Evolutionary conservation across 1,140 invertebrate species (phyloP).

Genomic region (Chironomus striatipennis): DNA sequence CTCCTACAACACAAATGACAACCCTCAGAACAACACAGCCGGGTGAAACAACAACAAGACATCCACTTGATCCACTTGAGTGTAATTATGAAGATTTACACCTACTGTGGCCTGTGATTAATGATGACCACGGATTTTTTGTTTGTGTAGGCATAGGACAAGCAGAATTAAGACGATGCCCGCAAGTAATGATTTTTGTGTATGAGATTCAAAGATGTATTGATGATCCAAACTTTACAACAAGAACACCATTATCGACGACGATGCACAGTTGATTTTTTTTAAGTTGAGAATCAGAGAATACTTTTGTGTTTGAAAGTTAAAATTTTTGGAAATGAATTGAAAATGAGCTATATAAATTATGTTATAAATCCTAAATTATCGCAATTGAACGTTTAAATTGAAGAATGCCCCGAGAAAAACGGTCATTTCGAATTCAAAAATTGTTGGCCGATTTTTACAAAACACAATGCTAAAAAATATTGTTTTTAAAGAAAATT

Average conservation of each 20-base stretch:
- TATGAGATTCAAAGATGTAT: conserved; percentile 27
- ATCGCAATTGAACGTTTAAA: too few relatives aligned
- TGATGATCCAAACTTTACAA: conserved; percentile 17
- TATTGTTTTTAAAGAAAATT: too few relatives aligned
- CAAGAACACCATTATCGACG: not conserved
- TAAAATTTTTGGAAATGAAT: too few relatives aligned
- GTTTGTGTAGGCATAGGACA: not conserved
- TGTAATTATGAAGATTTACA: conserved; percentile 2
- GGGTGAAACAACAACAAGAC: not conserved
- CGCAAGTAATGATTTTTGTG: not conserved
- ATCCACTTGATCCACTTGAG: not conserved
- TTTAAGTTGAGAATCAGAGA: too few relatives aligned
- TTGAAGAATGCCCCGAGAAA: too few relatives aligned
- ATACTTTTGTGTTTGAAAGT: too few relatives aligned
- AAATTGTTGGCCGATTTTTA: too few relatives aligned
- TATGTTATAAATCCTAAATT: too few relatives aligned
- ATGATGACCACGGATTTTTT: not conserved
- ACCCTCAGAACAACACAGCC: not conserved
- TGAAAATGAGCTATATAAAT: too few relatives aligned
- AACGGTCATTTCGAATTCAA: too few relatives aligned
- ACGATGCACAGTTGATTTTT: not conserved
- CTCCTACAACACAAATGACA: not conserved
- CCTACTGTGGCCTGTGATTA: conserved; percentile 9
- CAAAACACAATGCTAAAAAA: too few relatives aligned
- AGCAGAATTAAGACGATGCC: not conserved